These are phyloP conservation scores for Amphipoea oculea DNA, from an alignment of 2,888 invertebrate species.

Conservation along the genomic window DNA sequence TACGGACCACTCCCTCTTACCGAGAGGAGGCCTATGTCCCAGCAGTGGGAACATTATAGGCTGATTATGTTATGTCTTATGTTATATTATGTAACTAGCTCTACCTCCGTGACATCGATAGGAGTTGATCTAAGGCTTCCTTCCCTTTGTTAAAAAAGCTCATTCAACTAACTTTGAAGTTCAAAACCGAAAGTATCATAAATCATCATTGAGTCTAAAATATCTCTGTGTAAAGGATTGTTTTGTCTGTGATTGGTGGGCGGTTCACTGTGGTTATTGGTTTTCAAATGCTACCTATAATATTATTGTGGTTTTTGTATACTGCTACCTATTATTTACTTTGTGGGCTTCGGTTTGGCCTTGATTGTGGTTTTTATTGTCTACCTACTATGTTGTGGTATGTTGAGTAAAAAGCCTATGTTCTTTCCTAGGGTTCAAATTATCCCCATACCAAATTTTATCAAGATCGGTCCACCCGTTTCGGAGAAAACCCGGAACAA, in stretches of 20 bases:
- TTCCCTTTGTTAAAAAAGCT: constrained; percentile 40
- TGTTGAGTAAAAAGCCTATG: neutral
- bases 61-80: no score
- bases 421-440: no score
- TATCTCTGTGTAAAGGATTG: constrained; percentile 34
- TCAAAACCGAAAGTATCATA: constrained; percentile 42
- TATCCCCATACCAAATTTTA: neutral
- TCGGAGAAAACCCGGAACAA: neutral
- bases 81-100: neutral
- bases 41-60: no score
- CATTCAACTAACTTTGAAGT: constrained; percentile 44
- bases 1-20: no score
- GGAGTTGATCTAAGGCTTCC: constrained; percentile 33
- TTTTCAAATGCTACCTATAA: constrained; percentile 37
- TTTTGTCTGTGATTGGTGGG: constrained; percentile 54
- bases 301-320: constrained; percentile 29
- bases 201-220: constrained; percentile 48
- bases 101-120: constrained; percentile 33
- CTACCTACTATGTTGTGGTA: no score
- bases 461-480: neutral
- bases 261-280: constrained; percentile 54
- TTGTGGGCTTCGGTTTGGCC: constrained; percentile 20
- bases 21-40: no score
- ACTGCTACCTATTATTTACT: constrained; percentile 25
- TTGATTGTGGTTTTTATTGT: neutral